These are phyloP conservation scores for Rhadinocentrus ornatus DNA, from an alignment of 2,797 vertebrate genomes.

Conservation along the genomic window DNA sequence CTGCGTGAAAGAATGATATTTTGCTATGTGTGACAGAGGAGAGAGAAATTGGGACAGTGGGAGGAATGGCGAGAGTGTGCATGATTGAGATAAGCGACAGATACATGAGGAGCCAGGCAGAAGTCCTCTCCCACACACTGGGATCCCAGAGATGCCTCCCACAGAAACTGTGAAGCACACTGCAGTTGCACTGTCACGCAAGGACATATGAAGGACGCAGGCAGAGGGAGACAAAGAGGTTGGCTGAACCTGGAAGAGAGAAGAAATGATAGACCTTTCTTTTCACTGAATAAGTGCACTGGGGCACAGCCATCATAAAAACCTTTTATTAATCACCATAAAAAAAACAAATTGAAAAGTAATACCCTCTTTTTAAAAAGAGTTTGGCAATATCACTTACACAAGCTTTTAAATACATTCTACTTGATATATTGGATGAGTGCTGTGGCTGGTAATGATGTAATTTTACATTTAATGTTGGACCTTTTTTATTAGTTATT, in stretches of 20 bases:
- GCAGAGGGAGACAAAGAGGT: constrained; percentile 33
- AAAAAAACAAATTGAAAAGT: constrained; percentile 43
- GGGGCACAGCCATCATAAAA: constrained; percentile 17
- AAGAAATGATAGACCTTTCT: constrained; percentile 16
- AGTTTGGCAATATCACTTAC: constrained; percentile 17
- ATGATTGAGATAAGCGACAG: constrained; percentile 77
- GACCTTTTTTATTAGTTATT: constrained; percentile 1
- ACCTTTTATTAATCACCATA: constrained; percentile 30
- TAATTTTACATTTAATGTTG: constrained; percentile 12
- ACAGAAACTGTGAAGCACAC: constrained; percentile 61
- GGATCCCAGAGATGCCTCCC: constrained; percentile 68
- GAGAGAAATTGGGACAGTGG: constrained; percentile 55
- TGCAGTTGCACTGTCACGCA: constrained; percentile 68
- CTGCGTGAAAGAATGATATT: constrained; percentile 63
- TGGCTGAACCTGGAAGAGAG: constrained; percentile 34
- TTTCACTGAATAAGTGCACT: constrained; percentile 20
- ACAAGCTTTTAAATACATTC: constrained; percentile 18
- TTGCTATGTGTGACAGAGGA: constrained; percentile 39
- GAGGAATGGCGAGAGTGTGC: constrained; percentile 67
- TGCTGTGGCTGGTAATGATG: constrained; percentile 17
- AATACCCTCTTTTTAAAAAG: constrained; percentile 26
- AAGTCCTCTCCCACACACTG: constrained; percentile 69
- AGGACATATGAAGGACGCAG: constrained; percentile 79
- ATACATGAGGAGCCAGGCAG: constrained; percentile 61
- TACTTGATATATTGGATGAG: not conserved